phyloP scores from a whole-genome alignment of 1,140 invertebrate genomes.

The Mercenaria mercenaria region DNA sequence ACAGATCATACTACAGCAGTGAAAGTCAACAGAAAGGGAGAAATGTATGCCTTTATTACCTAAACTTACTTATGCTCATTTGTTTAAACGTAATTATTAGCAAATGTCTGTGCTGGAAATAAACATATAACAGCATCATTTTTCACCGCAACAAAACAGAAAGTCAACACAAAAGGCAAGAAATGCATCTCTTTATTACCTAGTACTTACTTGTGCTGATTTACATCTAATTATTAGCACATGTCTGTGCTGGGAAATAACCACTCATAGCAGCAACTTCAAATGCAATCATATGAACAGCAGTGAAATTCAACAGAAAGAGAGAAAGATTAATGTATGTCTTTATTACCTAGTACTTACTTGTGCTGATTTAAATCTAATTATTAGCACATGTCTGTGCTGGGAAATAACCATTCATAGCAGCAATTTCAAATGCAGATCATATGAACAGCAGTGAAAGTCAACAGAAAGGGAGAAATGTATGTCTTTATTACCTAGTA shows the following conservation, averaged over 20 bases:
- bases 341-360: not conserved
- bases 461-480: not conserved
- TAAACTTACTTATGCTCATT: slow-evolving; percentile 16
- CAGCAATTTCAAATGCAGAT: not conserved
- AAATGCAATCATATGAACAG: not conserved
- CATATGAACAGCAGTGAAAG: not conserved
- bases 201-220: slow-evolving; percentile 8
- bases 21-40: not conserved
- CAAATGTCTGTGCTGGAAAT: slow-evolving; percentile 41
- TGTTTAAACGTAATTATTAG: not conserved
- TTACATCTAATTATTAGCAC: not conserved
- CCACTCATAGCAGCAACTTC: not conserved
- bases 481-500: not conserved
- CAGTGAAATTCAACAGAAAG: not conserved
- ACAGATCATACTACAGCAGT: not conserved
- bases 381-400: slow-evolving; percentile 52
- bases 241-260: slow-evolving; percentile 44
- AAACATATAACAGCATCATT: not conserved
- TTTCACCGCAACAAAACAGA: too few species aligned
- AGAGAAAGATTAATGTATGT: too few species aligned
- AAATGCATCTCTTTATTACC: not conserved
- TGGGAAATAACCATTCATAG: slow-evolving; percentile 1
- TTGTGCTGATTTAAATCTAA: not conserved
- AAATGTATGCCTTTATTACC: not conserved
- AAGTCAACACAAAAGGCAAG: not conserved